These are phyloP conservation scores for Himalopsyche anomala DNA, from an alignment of 2,888 invertebrate genomes.

Conservation along the genomic window DNA sequence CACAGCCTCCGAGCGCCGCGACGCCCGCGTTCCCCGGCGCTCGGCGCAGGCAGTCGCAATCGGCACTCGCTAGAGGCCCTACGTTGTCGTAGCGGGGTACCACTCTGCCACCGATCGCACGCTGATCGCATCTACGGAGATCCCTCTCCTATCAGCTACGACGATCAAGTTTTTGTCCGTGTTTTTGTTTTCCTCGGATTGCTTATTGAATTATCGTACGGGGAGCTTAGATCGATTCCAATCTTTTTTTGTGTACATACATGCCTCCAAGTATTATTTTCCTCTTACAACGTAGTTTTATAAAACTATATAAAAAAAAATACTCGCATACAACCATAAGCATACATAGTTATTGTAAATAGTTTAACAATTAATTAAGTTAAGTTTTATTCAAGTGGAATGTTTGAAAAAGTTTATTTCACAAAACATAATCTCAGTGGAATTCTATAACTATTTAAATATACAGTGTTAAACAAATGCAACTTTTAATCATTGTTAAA, in stretches of 20 bases:
- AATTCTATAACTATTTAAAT: background rate
- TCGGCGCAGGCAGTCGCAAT: slow-evolving; percentile 63
- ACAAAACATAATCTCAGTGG: too few relatives aligned
- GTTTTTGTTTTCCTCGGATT: slow-evolving; percentile 11
- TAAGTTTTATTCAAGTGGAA: background rate
- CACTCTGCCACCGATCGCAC: slow-evolving; percentile 34
- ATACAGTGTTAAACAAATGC: background rate
- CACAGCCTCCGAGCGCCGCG: slow-evolving; percentile 60
- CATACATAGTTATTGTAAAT: background rate
- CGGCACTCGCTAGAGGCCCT: slow-evolving; percentile 58
- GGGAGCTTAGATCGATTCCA: background rate
- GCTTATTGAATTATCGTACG: slow-evolving; percentile 28
- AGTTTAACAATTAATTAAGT: background rate
- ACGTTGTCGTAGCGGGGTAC: slow-evolving; percentile 56
- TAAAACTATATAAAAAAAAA: too few relatives aligned
- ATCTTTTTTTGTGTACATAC: slow-evolving; percentile 5
- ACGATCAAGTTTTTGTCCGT: slow-evolving; percentile 41
- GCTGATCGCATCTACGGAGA: slow-evolving; percentile 37
- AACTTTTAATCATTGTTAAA: too few relatives aligned
- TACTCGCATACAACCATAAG: too few relatives aligned
- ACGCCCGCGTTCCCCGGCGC: slow-evolving; percentile 58
- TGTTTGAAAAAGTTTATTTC: too few relatives aligned
- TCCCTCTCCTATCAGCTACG: slow-evolving; percentile 47
- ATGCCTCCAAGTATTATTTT: background rate
- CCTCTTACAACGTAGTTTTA: too few relatives aligned